Percentiles rank a stretch among this genome's conserved stretches.
phyloP scores from a whole-genome alignment of 2,113 vertebrate genomes.

The Syrrhaptes paradoxus region DNA sequence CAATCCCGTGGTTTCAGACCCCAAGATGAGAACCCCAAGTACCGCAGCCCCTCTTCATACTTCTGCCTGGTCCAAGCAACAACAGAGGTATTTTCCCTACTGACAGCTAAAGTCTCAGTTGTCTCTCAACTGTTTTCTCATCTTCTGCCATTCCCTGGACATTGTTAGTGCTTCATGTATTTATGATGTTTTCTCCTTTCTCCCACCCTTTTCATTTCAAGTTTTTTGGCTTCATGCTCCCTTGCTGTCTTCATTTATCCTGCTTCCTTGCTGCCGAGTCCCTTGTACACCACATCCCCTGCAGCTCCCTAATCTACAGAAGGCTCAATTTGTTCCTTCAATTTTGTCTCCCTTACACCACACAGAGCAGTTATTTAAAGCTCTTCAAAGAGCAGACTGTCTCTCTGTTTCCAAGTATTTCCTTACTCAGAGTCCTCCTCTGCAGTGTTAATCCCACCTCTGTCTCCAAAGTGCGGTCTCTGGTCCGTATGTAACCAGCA shows the following conservation, averaged over 20 bases:
- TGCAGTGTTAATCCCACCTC: neutral
- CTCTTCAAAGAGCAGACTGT: neutral
- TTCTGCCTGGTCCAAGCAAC: neutral
- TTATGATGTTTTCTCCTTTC: neutral
- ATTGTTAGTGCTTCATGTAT: accelerated
- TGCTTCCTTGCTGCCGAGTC: neutral
- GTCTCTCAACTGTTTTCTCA: neutral
- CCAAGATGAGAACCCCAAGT: neutral
- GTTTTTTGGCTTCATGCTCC: neutral
- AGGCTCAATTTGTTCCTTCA: neutral
- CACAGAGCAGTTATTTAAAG: neutral
- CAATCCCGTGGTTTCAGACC: neutral
- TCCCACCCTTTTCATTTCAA: neutral
- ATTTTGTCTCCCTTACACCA: neutral
- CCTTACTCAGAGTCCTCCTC: neutral
- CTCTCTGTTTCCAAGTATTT: neutral
- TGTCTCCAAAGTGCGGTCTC: neutral
- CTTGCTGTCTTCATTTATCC: neutral
- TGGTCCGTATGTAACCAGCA: accelerated
- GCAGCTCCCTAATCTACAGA: neutral
- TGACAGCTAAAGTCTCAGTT: neutral
- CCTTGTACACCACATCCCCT: neutral
- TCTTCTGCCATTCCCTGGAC: neutral
- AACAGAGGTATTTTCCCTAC: neutral
- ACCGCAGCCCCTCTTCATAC: neutral